Evolutionary conservation across 1,140 invertebrate species (phyloP).

Genomic region (Schlechtendalia chinensis): DNA sequence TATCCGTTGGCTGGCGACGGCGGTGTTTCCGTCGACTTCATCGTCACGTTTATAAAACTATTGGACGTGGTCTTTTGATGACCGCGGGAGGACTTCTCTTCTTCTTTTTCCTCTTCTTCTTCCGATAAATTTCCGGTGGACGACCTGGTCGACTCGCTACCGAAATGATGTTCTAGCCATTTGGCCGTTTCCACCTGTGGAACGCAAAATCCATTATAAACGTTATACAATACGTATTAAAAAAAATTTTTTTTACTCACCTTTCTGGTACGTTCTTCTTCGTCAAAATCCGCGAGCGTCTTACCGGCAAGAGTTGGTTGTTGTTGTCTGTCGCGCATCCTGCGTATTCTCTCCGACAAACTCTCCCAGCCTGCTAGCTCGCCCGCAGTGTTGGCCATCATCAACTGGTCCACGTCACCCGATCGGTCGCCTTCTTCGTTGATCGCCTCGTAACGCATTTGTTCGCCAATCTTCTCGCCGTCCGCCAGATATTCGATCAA

Average conservation of each 20-base stretch:
- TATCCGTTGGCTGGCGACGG: slow-evolving; percentile 55
- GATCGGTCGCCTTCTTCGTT: slow-evolving; percentile 66
- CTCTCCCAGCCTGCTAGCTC: slow-evolving; percentile 72
- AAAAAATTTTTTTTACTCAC: too few species aligned
- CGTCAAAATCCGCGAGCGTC: slow-evolving; percentile 80
- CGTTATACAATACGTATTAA: too few species aligned
- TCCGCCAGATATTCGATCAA: slow-evolving; percentile 74
- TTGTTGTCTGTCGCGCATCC: slow-evolving; percentile 59
- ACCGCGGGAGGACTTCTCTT: slow-evolving; percentile 60
- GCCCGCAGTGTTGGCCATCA: slow-evolving; percentile 16
- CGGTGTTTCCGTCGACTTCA: slow-evolving; percentile 63
- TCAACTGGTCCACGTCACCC: slow-evolving; percentile 63
- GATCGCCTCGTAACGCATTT: slow-evolving; percentile 75
- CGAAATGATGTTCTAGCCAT: slow-evolving; percentile 87
- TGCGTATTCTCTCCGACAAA: slow-evolving; percentile 69
- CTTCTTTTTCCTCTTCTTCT: slow-evolving; percentile 60
- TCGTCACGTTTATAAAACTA: slow-evolving; percentile 74
- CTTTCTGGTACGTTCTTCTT: slow-evolving; percentile 84
- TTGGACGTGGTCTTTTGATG: slow-evolving; percentile 59
- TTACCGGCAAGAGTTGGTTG: slow-evolving; percentile 59
- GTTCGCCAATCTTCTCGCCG: slow-evolving; percentile 69
- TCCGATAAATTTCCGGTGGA: slow-evolving; percentile 56
- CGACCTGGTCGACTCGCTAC: slow-evolving; percentile 75
- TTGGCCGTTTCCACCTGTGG: slow-evolving; percentile 73
- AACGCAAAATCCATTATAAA: neutral